Evolutionary conservation across 2,888 invertebrate genomes (phyloP).

Genomic region (Calliopum simillimum): DNA sequence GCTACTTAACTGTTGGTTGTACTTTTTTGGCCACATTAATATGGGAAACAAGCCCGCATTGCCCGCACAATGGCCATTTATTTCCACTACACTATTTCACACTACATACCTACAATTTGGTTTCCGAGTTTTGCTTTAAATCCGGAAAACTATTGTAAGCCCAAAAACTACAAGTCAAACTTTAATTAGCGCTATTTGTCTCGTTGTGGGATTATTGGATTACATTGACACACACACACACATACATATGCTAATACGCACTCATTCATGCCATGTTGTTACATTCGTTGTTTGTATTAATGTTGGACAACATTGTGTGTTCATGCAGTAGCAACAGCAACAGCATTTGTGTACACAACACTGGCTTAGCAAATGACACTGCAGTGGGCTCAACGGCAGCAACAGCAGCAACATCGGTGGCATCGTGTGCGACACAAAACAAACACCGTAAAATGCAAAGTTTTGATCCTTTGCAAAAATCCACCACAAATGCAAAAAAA

Average conservation of each 20-base stretch:
- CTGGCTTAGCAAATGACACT: constrained; percentile 23
- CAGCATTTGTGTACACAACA: neutral
- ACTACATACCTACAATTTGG: neutral
- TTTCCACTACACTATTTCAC: no score
- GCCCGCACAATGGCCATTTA: neutral
- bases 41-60: neutral
- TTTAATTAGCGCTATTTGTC: constrained; percentile 44
- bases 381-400: neutral
- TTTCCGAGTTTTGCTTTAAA: neutral
- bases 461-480: neutral
- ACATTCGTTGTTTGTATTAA: constrained; percentile 1
- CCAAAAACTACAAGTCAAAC: constrained; percentile 42
- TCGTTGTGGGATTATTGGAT: constrained; percentile 34
- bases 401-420: constrained; percentile 4
- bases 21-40: constrained; percentile 17
- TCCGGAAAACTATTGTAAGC: constrained; percentile 23
- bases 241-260: constrained; percentile 6
- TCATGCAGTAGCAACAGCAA: neutral
- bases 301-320: constrained; percentile 3
- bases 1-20: no score
- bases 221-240: constrained; percentile 10
- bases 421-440: constrained; percentile 17
- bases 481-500: neutral
- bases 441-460: constrained; percentile 1
- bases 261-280: neutral